Evolutionary conservation across 2,113 vertebrate species (phyloP).

Genomic region (Rousettus leschenaultii): DNA sequence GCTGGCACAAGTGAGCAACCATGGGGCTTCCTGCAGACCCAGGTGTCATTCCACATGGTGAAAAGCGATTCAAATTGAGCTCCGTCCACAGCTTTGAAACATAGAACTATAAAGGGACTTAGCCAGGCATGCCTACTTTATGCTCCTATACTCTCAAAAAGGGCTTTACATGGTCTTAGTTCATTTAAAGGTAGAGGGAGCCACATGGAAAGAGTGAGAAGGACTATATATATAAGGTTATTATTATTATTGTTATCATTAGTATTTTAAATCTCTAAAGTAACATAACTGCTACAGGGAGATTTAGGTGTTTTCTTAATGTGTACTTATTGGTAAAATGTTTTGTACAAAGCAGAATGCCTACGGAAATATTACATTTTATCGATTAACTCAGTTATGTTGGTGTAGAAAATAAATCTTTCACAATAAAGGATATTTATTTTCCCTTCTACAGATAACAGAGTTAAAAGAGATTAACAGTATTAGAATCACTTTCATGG

Average conservation of each 20-base stretch:
- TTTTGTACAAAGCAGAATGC: neutral
- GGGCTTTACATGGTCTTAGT: neutral
- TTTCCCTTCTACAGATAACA: neutral
- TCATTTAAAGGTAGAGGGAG: neutral
- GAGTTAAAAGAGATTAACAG: neutral
- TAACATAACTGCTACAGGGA: neutral
- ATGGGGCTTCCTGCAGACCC: neutral
- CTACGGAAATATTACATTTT: slow-evolving; percentile 27
- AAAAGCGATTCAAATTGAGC: neutral
- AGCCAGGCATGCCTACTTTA: neutral
- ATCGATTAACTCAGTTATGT: slow-evolving; percentile 39
- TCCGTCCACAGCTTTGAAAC: neutral
- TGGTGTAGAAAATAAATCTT: slow-evolving; percentile 48
- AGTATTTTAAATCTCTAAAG: slow-evolving; percentile 25
- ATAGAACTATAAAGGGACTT: neutral
- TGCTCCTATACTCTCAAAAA: too few species aligned
- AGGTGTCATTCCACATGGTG: neutral
- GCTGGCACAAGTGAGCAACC: neutral
- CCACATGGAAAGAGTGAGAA: neutral
- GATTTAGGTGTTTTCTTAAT: slow-evolving; percentile 22
- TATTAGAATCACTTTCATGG: neutral
- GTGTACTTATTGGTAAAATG: neutral
- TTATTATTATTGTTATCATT: neutral
- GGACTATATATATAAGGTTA: neutral
- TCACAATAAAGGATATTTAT: slow-evolving; percentile 52